Evolutionary conservation across 2,797 vertebrate genomes (phyloP).

Genomic region (Acipenser oxyrinchus): DNA sequence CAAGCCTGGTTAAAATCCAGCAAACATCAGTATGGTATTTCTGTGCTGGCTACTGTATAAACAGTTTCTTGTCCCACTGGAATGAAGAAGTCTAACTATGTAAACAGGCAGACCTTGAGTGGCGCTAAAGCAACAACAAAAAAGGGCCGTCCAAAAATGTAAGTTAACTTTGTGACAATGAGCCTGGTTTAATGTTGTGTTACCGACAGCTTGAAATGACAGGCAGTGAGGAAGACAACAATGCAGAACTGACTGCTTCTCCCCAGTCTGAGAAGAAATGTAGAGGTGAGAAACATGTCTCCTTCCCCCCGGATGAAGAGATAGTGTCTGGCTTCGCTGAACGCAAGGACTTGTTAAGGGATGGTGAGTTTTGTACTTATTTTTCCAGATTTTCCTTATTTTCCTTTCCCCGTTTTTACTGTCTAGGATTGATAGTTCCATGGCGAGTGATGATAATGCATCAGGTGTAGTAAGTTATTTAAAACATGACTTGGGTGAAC

Average conservation of each 20-base stretch:
- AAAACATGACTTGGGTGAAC: no score
- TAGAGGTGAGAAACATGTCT: constrained; percentile 51
- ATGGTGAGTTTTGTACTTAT: constrained; percentile 38
- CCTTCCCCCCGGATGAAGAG: constrained; percentile 61
- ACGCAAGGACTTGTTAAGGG: constrained; percentile 25
- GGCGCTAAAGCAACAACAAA: no score
- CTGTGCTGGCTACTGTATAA: neutral
- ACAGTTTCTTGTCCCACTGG: neutral
- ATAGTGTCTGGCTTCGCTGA: constrained; percentile 60
- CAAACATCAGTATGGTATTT: neutral
- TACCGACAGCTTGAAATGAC: constrained; percentile 38
- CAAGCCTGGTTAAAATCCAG: constrained; percentile 1
- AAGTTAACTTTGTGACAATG: no score
- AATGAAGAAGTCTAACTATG: neutral
- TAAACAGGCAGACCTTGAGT: neutral
- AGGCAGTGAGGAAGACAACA: constrained; percentile 28
- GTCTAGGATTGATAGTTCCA: no score
- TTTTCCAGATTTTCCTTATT: constrained; percentile 8
- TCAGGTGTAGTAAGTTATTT: no score
- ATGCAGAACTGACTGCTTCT: neutral
- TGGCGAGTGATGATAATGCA: no score
- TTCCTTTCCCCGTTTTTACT: neutral
- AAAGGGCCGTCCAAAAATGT: no score
- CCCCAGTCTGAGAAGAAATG: constrained; percentile 32
- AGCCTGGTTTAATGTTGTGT: neutral